These are phyloP conservation scores for Cyclura pinguis DNA, from an alignment of 2,797 vertebrate species.

Conservation along the genomic window DNA sequence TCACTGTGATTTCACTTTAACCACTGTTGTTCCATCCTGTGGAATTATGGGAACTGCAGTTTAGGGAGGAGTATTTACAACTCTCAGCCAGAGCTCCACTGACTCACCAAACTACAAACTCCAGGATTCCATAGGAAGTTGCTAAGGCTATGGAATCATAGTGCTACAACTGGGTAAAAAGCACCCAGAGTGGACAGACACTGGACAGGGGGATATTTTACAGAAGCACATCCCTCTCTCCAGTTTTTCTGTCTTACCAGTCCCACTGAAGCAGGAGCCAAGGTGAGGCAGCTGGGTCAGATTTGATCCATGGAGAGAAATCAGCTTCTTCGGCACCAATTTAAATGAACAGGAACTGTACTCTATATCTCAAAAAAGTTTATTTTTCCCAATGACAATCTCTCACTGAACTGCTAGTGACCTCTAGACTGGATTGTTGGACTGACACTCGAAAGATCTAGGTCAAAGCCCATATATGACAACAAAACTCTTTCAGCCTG, in stretches of 20 bases:
- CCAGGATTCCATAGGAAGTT: too few species aligned
- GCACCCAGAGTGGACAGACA: neutral
- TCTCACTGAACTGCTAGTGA: too few species aligned
- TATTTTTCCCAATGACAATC: too few species aligned
- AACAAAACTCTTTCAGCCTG: neutral
- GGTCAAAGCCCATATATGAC: neutral
- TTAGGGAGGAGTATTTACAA: too few species aligned
- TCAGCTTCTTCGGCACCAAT: neutral
- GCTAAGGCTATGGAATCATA: too few species aligned
- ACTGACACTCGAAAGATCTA: neutral
- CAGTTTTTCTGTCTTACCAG: neutral
- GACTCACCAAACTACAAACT: too few species aligned
- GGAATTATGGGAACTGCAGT: too few species aligned
- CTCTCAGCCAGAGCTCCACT: too few species aligned
- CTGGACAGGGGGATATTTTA: neutral
- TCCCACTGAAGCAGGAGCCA: neutral
- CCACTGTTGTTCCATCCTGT: too few species aligned
- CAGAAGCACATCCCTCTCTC: neutral
- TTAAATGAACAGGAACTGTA: neutral
- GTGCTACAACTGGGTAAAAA: too few species aligned
- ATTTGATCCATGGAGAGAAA: neutral
- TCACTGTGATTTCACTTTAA: too few species aligned
- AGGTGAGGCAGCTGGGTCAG: neutral
- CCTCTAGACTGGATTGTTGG: neutral
- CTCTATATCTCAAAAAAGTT: too few species aligned